A percentile compares a stretch with the other conserved stretches of the same genome.
phyloP scores from a whole-genome alignment of 2,888 invertebrate species.

The Brachypterus glaber region DNA sequence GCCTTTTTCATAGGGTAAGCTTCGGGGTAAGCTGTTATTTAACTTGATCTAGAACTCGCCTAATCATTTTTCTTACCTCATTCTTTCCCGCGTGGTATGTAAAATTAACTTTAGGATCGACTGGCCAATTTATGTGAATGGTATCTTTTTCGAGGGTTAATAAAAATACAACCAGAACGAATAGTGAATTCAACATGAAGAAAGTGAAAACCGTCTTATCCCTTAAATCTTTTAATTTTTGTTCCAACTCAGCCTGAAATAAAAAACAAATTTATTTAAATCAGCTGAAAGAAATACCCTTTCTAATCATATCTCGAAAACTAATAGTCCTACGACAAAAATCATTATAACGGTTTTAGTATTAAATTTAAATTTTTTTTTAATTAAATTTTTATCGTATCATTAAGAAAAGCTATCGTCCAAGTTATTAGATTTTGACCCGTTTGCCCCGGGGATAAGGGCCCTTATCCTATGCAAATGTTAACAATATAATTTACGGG shows the following conservation, averaged over 20 bases:
- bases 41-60: slow-evolving; percentile 1
- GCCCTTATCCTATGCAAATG: too few relatives aligned
- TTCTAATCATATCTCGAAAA: too few relatives aligned
- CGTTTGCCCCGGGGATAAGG: too few relatives aligned
- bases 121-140: slow-evolving; percentile 59
- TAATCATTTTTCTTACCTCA: slow-evolving; percentile 24
- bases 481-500: too few relatives aligned
- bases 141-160: slow-evolving; percentile 63
- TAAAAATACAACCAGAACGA: slow-evolving; percentile 63
- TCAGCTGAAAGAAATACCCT: neutral
- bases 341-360: too few relatives aligned
- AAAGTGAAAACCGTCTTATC: slow-evolving; percentile 61
- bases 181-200: slow-evolving; percentile 68
- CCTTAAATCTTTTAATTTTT: slow-evolving; percentile 50
- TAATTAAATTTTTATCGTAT: too few relatives aligned
- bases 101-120: slow-evolving; percentile 45
- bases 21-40: too few relatives aligned
- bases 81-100: slow-evolving; percentile 31
- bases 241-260: slow-evolving; percentile 36
- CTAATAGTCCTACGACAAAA: too few relatives aligned
- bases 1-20: too few relatives aligned
- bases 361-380: too few relatives aligned
- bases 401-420: too few relatives aligned
- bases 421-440: too few relatives aligned
- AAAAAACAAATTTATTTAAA: slow-evolving; percentile 10